These are phyloP conservation scores for Channa maculata DNA, from an alignment of 2,113 vertebrate species.

Conservation along the genomic window DNA sequence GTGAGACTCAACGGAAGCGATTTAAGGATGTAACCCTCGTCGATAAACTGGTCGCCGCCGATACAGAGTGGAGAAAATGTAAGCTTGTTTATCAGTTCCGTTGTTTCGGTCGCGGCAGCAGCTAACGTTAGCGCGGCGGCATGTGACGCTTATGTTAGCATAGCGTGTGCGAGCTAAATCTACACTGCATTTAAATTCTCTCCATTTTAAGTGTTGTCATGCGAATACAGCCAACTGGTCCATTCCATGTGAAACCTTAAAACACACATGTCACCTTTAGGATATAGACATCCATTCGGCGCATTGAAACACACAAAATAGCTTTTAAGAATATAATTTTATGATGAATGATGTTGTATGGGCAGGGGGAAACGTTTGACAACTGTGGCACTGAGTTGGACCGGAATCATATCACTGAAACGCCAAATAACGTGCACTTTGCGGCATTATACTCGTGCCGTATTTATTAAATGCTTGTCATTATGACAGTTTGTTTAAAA, in stretches of 20 bases:
- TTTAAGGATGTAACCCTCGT: conserved; percentile 95
- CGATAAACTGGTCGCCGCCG: conserved; percentile 90
- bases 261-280: fast-evolving
- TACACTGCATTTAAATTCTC: not conserved
- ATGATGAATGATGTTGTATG: not conserved
- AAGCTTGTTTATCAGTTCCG: conserved; percentile 55
- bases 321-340: not conserved
- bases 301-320: not conserved
- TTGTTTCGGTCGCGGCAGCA: not conserved
- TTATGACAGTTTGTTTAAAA: not conserved
- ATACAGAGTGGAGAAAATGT: conserved; percentile 95
- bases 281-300: not conserved
- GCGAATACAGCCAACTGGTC: fast-evolving
- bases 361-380: too few species aligned
- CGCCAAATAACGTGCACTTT: not conserved
- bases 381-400: not conserved
- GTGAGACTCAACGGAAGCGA: conserved; percentile 90
- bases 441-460: not conserved
- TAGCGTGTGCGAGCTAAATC: not conserved
- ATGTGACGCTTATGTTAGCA: conserved; percentile 47
- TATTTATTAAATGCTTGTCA: not conserved
- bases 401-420: not conserved
- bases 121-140: conserved; percentile 40
- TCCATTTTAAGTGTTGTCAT: not conserved
- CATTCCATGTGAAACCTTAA: fast-evolving